Evolutionary conservation across 2,113 vertebrate species (phyloP), one percentile per base, ranked within the genome.

Genomic region (Laticauda laticaudata): DNA sequence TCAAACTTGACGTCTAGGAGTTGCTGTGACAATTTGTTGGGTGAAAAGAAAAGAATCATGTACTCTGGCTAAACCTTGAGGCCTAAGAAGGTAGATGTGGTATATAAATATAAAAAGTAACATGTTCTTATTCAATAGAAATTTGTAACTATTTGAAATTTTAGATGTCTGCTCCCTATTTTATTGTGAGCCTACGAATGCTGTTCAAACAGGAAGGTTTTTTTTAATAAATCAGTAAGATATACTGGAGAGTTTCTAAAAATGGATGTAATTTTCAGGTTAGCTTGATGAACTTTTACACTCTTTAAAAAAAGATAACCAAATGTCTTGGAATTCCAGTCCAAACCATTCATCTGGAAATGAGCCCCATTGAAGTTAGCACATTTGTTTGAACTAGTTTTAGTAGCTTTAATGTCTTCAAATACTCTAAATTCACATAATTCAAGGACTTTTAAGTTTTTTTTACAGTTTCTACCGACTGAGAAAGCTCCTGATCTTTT

Each of bases 321-420:
- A 55, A 29, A 3, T 55, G 15, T 6, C 51, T 34, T 26, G 48
- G 8, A 45, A 8, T 29, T 43, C 59, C 91, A 29, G 29, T 45
- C 56, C 54, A 64, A n/a, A 20, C 81, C 10, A 59, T 87, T 87
- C 43, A 59, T 87, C n/a, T 87, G 85, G 86, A 92, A 88, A 92
- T 92, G n/a, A 55, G 7, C n/a, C 48, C 34, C 26, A 34, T 43
- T 92, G 64, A 92, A 85, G 18, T 85, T 85, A 56, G 64, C 21
- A 87, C 8, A 24, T 34, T 92, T 56, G 1, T 12, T 54, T 69
- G 86, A 48, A 61, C 26, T 51, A 23, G 24, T 39, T 24, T 75
- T 90, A 53, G n/a, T 26, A 86, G 34, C 56, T 57, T 87, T 87
- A 15, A 4, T 9, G 5, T 2, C 24, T 9, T 21, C 23, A 11